Conservation (phyloP, 2,113 vertebrate species). For the Eira barbara region DNA sequence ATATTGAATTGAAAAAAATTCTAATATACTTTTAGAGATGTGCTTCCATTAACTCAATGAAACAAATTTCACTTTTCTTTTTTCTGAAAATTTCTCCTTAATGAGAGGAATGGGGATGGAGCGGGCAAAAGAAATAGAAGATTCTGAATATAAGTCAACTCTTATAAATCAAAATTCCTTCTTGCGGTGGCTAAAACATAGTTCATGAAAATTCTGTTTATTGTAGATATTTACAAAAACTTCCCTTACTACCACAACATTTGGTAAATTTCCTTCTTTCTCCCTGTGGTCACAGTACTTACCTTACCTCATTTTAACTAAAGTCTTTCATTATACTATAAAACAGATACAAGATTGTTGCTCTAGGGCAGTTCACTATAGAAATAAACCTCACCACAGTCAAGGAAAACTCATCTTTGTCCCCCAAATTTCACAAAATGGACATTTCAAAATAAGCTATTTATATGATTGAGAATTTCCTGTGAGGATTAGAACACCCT, state of each 20-base stretch:
- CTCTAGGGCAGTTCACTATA: constrained; percentile 20
- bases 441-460: constrained; percentile 54
- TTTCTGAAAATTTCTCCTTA: constrained; percentile 22
- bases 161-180: constrained; percentile 37
- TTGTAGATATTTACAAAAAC: constrained; percentile 28
- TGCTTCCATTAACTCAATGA: constrained; percentile 16
- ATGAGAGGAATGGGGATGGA: neutral
- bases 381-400: constrained; percentile 26
- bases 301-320: constrained; percentile 76
- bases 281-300: constrained; percentile 63
- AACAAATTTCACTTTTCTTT: constrained; percentile 24
- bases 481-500: constrained; percentile 19
- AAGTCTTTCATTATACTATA: constrained; percentile 34
- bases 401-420: constrained; percentile 37
- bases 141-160: constrained; percentile 1
- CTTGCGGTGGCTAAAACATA: neutral
- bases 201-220: constrained; percentile 35
- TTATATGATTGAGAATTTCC: neutral
- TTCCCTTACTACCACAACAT: constrained; percentile 21
- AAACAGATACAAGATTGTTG: constrained; percentile 23
- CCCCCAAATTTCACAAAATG: constrained; percentile 32
- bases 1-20: neutral
- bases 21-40: neutral
- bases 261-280: neutral
- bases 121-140: constrained; percentile 11